These are phyloP conservation scores for Ophion slaviceki DNA, from an alignment of 2,888 invertebrate species.

Conservation along the genomic window DNA sequence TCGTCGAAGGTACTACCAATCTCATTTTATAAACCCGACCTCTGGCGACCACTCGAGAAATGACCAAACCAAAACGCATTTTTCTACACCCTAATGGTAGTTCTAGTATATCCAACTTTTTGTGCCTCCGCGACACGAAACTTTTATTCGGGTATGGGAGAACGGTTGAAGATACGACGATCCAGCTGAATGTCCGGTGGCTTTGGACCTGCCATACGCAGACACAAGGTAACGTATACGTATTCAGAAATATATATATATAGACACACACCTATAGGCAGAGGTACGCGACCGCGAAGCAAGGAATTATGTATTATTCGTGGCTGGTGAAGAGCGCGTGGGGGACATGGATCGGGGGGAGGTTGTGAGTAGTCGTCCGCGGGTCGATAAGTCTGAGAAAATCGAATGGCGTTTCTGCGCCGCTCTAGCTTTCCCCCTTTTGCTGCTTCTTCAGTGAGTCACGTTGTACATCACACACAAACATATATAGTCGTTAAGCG, in stretches of 20 bases:
- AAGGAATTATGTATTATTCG: slow-evolving; percentile 65
- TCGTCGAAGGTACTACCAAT: too few species aligned
- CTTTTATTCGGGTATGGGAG: not conserved
- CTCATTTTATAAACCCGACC: too few species aligned
- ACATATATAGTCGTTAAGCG: not conserved
- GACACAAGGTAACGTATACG: slow-evolving; percentile 2
- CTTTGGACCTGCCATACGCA: not conserved
- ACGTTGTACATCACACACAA: slow-evolving; percentile 37
- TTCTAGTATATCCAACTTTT: too few species aligned
- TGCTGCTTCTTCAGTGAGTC: slow-evolving; percentile 61
- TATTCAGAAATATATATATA: not conserved
- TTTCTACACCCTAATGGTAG: too few species aligned
- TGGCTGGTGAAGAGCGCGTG: slow-evolving; percentile 54
- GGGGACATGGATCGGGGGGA: not conserved
- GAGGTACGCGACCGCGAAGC: slow-evolving; percentile 62
- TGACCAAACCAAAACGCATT: too few species aligned
- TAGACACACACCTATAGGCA: slow-evolving; percentile 1
- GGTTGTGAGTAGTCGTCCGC: slow-evolving; percentile 39
- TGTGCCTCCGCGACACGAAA: not conserved
- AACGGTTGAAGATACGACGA: not conserved
- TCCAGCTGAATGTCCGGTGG: slow-evolving; percentile 18
- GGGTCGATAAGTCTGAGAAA: slow-evolving; percentile 68
- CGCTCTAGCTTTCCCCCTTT: slow-evolving; percentile 54
- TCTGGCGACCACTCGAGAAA: too few species aligned
- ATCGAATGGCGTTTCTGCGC: slow-evolving; percentile 66